Conservation (phyloP, 2,113 vertebrate species). For the Malurus melanocephalus region DNA sequence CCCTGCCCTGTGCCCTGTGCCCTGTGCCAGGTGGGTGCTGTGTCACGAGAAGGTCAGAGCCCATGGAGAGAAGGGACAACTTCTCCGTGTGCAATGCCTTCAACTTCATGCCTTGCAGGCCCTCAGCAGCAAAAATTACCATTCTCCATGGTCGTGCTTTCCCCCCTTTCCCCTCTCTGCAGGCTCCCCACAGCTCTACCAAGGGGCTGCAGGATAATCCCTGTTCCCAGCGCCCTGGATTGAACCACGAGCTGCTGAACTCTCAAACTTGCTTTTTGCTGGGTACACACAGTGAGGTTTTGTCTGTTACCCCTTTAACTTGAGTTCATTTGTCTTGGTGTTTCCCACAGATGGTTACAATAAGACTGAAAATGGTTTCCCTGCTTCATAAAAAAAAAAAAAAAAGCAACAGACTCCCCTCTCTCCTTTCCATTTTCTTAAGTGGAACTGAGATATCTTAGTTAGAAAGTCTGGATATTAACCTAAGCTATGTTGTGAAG, state of each 20-base stretch:
- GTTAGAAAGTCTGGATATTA: not conserved
- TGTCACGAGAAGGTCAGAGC: not conserved
- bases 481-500: not conserved
- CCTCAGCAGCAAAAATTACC: not conserved
- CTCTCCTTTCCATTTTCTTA: not conserved
- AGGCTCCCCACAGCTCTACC: not conserved
- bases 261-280: not conserved
- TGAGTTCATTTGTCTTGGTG: not conserved
- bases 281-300: not conserved
- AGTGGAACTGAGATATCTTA: not conserved
- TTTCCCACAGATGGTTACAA: conserved; percentile 35
- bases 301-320: not conserved
- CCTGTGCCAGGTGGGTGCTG: not conserved
- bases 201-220: not conserved
- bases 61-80: not conserved
- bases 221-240: not conserved
- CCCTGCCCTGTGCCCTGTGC: not conserved
- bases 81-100: not conserved
- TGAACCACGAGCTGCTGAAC: not conserved
- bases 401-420: rapidly evolving
- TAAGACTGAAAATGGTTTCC: conserved; percentile 8
- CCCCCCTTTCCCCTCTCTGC: rapidly evolving
- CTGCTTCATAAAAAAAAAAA: not conserved
- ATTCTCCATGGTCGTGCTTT: not conserved
- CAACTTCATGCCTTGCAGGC: not conserved